Evolutionary conservation across 2,888 invertebrate species (phyloP), one percentile per base, ranked within the genome.

Genomic region (Eupithecia pulchellata): DNA sequence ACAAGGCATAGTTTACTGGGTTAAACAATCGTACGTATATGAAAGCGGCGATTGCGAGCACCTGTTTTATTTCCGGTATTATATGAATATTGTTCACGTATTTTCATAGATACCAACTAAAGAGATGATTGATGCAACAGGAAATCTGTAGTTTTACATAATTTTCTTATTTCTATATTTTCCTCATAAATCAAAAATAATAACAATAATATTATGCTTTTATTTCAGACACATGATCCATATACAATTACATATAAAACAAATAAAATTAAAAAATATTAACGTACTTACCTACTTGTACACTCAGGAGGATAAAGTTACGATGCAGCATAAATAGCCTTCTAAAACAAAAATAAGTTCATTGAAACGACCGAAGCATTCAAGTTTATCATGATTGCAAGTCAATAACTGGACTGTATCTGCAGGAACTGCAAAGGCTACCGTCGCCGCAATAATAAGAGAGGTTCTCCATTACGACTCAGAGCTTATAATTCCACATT

Each of bases 391-490:
- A 77, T 79, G 77, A 82, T 84, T 81, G 77, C 80, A 76, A 80
- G 82, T 82, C 78, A 78, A 84, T 84, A 83, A 75, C 77, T 60
- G 11, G n/a, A 60, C 64, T 70, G 71, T 73, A 76, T 75, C 73
- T 67, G 64, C 73, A 77, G 25, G 52, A 25, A 25, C 78, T 79
- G 80, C 82, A 81, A 80, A 81, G 79, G 77, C 69, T 81, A 84
- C 79, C 83, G 75, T 77, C 77, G 84, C 82, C 81, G 81, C 87
- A 86, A 87, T 93, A 92, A 92, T 91, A 86, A 91, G 86, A 90
- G 88, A 89, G 88, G 83, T 84, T 81, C 83, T 85, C 86, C 81
- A 85, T 91, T 89, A 87, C 89, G 82, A 84, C 82, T 85, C 86
- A 88, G 84, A 86, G 89, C 87, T 86, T 88, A 89, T 89, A 90